These are phyloP conservation scores for Verasper variegatus DNA, from an alignment of 2,113 vertebrate genomes.

Conservation along the genomic window DNA sequence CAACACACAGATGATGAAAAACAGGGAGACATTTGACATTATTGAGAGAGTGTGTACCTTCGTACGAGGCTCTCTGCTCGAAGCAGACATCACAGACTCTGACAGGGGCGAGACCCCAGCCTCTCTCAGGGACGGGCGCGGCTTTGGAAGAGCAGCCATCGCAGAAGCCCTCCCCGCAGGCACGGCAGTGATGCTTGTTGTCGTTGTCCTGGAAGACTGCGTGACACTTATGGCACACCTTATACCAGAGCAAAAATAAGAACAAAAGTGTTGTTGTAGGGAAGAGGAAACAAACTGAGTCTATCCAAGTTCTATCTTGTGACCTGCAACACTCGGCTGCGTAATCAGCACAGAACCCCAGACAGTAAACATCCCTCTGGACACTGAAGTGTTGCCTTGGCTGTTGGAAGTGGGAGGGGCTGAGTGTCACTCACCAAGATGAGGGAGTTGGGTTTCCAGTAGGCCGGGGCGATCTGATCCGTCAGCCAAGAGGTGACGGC, in stretches of 20 bases:
- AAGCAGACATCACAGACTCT: slow-evolving; percentile 96
- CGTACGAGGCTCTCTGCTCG: slow-evolving; percentile 78
- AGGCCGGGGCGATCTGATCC: slow-evolving; percentile 97
- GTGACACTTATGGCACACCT: slow-evolving; percentile 95
- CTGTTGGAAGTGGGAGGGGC: slow-evolving; percentile 85
- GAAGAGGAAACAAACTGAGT: slow-evolving; percentile 6
- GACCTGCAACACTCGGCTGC: slow-evolving; percentile 56
- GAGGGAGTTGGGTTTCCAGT: slow-evolving; percentile 99
- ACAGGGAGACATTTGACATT: slow-evolving; percentile 9
- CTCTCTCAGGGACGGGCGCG: slow-evolving; percentile 93
- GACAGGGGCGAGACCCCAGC: slow-evolving; percentile 95
- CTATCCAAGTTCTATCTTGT: slow-evolving; percentile 40
- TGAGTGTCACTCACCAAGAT: slow-evolving; percentile 88
- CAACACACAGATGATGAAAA: slow-evolving; percentile 3
- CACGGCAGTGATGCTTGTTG: slow-evolving; percentile 98
- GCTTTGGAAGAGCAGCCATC: slow-evolving; percentile 94
- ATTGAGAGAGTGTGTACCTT: slow-evolving; percentile 53
- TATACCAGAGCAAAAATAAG: slow-evolving; percentile 33
- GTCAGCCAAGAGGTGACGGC: slow-evolving; percentile 98
- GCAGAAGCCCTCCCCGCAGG: slow-evolving; percentile 98
- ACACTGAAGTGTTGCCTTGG: slow-evolving; percentile 70
- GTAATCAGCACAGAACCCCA: slow-evolving; percentile 47
- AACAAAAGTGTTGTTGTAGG: slow-evolving; percentile 41
- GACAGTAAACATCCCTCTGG: slow-evolving; percentile 68
- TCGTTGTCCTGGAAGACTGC: slow-evolving; percentile 93